phyloP scores from a whole-genome alignment of 2,113 vertebrate species.

The Microtus ochrogaster region DNA sequence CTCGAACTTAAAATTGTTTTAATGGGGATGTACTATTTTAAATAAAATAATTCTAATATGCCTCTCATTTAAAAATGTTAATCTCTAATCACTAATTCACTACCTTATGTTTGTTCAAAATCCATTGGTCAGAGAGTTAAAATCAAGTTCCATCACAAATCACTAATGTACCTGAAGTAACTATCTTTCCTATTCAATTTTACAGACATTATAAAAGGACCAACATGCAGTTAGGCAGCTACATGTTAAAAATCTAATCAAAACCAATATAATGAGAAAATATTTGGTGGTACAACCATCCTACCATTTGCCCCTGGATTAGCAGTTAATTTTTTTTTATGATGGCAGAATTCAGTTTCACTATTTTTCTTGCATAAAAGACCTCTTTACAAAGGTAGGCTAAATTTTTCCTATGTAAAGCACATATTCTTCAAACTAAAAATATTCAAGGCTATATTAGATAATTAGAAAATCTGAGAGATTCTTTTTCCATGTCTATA shows the following conservation, averaged over 20 bases:
- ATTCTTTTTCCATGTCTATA: constrained; percentile 40
- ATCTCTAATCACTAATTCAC: constrained; percentile 40
- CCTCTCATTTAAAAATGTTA: constrained; percentile 31
- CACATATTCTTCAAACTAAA: constrained; percentile 15
- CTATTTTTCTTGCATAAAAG: not conserved
- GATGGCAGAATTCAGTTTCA: constrained; percentile 40
- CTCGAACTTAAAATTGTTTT: not conserved
- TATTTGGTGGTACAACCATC: not conserved
- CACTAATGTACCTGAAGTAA: not conserved
- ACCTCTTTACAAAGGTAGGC: constrained; percentile 15
- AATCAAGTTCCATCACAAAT: not conserved
- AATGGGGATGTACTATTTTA: constrained; percentile 34
- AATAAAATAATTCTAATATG: constrained; percentile 43
- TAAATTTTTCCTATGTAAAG: constrained; percentile 9
- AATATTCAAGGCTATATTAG: constrained; percentile 5
- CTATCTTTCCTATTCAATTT: not conserved
- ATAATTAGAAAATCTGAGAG: constrained; percentile 45
- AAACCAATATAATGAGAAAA: constrained; percentile 33
- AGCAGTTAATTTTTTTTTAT: constrained; percentile 1
- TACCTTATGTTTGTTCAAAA: constrained; percentile 49
- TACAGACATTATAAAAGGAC: not conserved
- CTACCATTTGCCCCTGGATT: constrained; percentile 1
- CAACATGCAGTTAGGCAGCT: not conserved
- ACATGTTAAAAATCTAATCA: constrained; percentile 35
- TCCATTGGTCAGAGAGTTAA: constrained; percentile 33